Conservation (phyloP, 2,113 vertebrate genomes). For the Theropithecus gelada region DNA sequence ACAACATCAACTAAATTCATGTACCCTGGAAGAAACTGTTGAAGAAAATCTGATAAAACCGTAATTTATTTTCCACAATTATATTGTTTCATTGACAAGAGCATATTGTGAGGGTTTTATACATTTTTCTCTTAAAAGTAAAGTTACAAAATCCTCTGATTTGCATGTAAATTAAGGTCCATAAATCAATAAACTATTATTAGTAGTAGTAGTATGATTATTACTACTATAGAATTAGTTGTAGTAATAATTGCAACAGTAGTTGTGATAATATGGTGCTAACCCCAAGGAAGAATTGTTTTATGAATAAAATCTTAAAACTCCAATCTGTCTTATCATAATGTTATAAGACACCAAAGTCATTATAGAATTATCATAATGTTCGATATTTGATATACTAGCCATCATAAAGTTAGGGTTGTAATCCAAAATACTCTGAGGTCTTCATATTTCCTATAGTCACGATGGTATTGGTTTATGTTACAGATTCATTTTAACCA, state of each 20-base stretch:
- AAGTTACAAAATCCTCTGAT: slow-evolving; percentile 2
- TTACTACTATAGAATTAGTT: background rate
- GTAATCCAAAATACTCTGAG: background rate
- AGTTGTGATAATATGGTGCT: background rate
- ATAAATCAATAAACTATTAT: background rate
- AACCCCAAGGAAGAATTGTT: background rate
- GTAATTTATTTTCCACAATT: background rate
- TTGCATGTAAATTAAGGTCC: background rate
- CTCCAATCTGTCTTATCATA: background rate
- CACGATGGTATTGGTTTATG: background rate
- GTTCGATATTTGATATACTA: background rate
- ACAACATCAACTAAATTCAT: background rate
- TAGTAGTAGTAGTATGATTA: background rate
- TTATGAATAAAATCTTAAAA: background rate
- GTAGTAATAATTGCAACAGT: background rate
- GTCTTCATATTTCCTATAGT: background rate
- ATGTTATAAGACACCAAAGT: background rate
- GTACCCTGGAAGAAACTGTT: background rate
- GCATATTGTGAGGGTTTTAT: background rate
- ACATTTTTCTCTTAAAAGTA: background rate
- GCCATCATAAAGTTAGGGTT: background rate
- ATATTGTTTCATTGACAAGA: background rate
- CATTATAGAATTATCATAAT: background rate
- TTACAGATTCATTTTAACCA: background rate
- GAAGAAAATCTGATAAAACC: background rate